phyloP scores from a whole-genome alignment of 2,113 vertebrate species.

The Datnioides undecimradiatus region DNA sequence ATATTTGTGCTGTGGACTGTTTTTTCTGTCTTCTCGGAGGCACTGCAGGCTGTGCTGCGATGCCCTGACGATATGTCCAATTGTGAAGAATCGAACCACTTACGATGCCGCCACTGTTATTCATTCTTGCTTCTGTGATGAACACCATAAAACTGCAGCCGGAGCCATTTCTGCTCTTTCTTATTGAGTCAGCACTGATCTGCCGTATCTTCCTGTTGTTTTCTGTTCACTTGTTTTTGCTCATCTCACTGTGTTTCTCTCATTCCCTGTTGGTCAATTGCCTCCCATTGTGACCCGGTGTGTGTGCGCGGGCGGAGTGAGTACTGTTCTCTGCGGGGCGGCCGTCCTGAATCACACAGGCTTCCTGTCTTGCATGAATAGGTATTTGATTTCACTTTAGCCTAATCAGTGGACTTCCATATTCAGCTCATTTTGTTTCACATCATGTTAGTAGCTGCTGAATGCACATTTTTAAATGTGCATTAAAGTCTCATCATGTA shows the following conservation, averaged over 20 bases:
- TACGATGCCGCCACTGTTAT: constrained; percentile 27
- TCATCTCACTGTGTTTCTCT: constrained; percentile 86
- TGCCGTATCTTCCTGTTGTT: constrained; percentile 60
- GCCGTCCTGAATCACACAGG: constrained; percentile 82
- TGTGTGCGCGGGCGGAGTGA: constrained; percentile 86
- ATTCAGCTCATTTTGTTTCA: constrained; percentile 53
- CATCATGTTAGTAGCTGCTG: constrained; percentile 29
- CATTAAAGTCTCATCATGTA: constrained; percentile 31
- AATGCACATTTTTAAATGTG: constrained; percentile 65
- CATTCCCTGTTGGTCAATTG: constrained; percentile 82
- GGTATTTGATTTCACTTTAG: constrained; percentile 86
- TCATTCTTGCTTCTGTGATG: constrained; percentile 39
- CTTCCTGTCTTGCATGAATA: constrained; percentile 89
- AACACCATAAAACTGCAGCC: constrained; percentile 25
- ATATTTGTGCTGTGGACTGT: background rate
- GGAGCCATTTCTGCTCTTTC: constrained; percentile 49
- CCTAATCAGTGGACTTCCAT: constrained; percentile 62
- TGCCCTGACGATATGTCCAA: background rate
- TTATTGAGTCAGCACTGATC: constrained; percentile 56
- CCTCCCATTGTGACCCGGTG: constrained; percentile 82
- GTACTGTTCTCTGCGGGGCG: constrained; percentile 79
- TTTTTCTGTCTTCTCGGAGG: background rate
- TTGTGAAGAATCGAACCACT: background rate
- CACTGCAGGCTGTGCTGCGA: background rate
- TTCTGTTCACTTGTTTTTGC: constrained; percentile 66